phyloP scores from a whole-genome alignment of 1,140 invertebrate species.

The Pectinophora gossypiella region DNA sequence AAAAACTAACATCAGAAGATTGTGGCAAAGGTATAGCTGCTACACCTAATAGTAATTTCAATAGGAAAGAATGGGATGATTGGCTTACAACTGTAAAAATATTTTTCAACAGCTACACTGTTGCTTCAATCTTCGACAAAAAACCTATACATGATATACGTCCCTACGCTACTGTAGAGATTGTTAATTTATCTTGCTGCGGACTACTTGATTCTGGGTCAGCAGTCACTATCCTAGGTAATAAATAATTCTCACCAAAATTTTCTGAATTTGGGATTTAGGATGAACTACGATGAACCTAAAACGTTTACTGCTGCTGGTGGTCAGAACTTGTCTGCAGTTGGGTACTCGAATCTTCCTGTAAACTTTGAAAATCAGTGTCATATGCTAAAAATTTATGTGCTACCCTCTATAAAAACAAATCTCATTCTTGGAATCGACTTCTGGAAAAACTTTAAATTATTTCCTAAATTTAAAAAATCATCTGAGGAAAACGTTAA shows the following conservation, averaged over 20 bases:
- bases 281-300: not conserved
- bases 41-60: conserved; percentile 1
- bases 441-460: conserved; percentile 17
- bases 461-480: conserved; percentile 14
- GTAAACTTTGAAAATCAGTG: conserved; percentile 28
- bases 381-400: conserved; percentile 11
- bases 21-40: not conserved
- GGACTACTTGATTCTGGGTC: conserved; percentile 23
- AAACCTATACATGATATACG: conserved; percentile 11
- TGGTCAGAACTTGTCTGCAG: conserved; percentile 10
- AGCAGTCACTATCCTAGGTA: conserved; percentile 18
- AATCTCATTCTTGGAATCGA: conserved; percentile 20
- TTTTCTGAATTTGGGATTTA: conserved; percentile 1
- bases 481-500: not conserved
- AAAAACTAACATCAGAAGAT: conserved; percentile 24
- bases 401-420: conserved; percentile 16
- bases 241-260: conserved; percentile 12
- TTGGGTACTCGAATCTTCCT: conserved; percentile 17
- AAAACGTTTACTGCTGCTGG: conserved; percentile 15
- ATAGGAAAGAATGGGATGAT: conserved; percentile 13
- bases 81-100: conserved; percentile 9
- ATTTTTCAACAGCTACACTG: conserved; percentile 4
- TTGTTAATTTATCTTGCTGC: conserved; percentile 6
- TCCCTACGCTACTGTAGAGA: conserved; percentile 11
- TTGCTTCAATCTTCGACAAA: conserved; percentile 7